Evolutionary conservation across 2,888 invertebrate species (phyloP), one percentile per base, ranked within the genome.

Genomic region (Leistus spinibarbis): DNA sequence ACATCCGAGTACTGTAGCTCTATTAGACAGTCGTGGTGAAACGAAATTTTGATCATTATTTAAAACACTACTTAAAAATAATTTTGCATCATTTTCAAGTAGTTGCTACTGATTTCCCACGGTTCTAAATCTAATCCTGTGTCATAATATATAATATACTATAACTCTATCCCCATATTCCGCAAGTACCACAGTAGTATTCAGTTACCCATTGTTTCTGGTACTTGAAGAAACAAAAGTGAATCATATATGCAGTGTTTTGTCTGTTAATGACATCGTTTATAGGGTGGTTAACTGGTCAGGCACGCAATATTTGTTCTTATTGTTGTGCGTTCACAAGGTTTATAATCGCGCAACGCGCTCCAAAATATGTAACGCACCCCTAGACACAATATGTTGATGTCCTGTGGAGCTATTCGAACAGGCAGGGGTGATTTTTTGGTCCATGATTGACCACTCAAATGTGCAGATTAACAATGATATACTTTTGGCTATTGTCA

Each of bases 141-240:
- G 20, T 9, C 16, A 20, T 17, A 57, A 63, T 16, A 23, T 23
- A 60, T 10, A 56, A 62, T 65, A 56, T 56, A 72, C 56, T 64
- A 65, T 65, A 72, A 72, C 72, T 56, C 62, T 63, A 65, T 67
- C 56, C 57, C 66, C 57, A 60, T 75, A 68, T 69, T 69, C 69
- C 74, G 69, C 74, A 75, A 63, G 54, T 63, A 69, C 64, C 68
- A 84, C 84, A 84, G 84, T 83, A 84, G 84, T 85, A 82, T 85
- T 83, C 82, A 82, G 84, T 85, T 84, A 84, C 85, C 82, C 82
- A 84, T 85, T 85, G 85, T 85, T 84, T 84, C 83, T 78, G 80
- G 80, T 82, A 83, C 84, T 85, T 82, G 80, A 83, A 82, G 83
- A 85, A 85, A 85, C 85, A 85, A 85, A 84, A 84, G 84, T 82